Evolutionary conservation across 2,113 vertebrate species (phyloP).

Genomic region (Alligator mississippiensis): DNA sequence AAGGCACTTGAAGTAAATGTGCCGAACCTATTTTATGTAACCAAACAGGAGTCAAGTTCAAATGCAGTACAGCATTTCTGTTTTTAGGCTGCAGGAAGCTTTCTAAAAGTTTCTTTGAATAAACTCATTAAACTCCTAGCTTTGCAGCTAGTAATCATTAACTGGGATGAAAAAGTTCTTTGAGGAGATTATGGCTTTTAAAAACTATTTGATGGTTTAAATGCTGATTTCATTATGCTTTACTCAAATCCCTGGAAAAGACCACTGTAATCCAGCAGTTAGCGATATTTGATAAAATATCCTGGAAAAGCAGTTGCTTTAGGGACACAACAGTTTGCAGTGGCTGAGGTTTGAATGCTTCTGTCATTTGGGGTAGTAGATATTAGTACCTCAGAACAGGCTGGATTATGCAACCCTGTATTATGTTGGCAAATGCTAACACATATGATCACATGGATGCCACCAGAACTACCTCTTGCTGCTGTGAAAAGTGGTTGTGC

Average conservation of each 20-base stretch:
- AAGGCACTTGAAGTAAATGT: background rate
- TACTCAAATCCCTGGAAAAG: constrained; percentile 39
- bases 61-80: background rate
- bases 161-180: constrained; percentile 12
- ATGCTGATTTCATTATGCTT: constrained; percentile 40
- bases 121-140: constrained; percentile 31
- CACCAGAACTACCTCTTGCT: fast-evolving
- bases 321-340: fast-evolving
- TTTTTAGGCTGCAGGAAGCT: background rate
- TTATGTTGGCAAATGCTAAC: background rate
- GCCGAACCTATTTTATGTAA: background rate
- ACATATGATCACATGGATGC: fast-evolving
- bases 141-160: constrained; percentile 40
- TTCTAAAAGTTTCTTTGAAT: constrained; percentile 42
- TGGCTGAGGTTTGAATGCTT: background rate
- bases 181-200: constrained; percentile 59
- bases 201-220: constrained; percentile 38
- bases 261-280: constrained; percentile 8
- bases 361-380: background rate
- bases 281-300: background rate
- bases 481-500: background rate
- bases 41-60: background rate
- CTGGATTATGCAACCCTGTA: fast-evolving
- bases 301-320: background rate
- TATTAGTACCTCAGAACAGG: fast-evolving